Percentiles rank a stretch among this genome's conserved stretches.
Conservation (phyloP, 2,888 invertebrate genomes). For the Epicampocera succincta region DNA sequence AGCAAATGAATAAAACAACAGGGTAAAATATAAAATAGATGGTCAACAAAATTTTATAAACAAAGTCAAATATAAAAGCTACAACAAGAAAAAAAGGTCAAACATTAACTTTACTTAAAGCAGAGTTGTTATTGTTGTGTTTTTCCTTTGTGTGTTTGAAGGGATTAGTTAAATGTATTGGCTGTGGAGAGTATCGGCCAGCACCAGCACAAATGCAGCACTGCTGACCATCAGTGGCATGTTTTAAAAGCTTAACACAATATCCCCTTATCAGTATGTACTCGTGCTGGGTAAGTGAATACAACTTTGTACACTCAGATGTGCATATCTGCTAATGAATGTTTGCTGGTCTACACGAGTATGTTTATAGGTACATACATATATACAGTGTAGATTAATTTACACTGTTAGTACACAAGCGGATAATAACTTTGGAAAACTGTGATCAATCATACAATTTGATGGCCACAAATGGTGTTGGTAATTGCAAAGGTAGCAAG, state of each 20-base stretch:
- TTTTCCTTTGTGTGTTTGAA: neutral
- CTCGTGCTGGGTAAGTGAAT: constrained; percentile 7
- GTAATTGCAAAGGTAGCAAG: constrained; percentile 55
- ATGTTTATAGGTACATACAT: neutral
- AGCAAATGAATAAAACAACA: neutral
- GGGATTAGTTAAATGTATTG: constrained; percentile 6
- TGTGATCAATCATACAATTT: constrained; percentile 78
- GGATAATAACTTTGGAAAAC: constrained; percentile 78
- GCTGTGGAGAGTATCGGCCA: neutral
- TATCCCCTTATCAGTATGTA: constrained; percentile 19
- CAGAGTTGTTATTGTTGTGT: no score
- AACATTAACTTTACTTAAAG: constrained; percentile 51
- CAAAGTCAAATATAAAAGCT: constrained; percentile 23
- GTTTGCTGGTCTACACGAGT: neutral
- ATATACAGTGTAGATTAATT: no score
- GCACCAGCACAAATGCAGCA: neutral
- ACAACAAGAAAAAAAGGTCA: neutral
- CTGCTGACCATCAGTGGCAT: neutral
- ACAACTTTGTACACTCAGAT: neutral
- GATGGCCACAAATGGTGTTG: constrained; percentile 69
- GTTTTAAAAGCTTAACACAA: constrained; percentile 48
- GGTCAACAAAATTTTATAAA: constrained; percentile 33
- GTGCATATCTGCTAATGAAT: neutral
- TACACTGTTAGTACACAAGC: constrained; percentile 42
- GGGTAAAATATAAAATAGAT: constrained; percentile 31